These are phyloP conservation scores for Promerops cafer DNA, from an alignment of 2,113 vertebrate genomes.

Conservation along the genomic window DNA sequence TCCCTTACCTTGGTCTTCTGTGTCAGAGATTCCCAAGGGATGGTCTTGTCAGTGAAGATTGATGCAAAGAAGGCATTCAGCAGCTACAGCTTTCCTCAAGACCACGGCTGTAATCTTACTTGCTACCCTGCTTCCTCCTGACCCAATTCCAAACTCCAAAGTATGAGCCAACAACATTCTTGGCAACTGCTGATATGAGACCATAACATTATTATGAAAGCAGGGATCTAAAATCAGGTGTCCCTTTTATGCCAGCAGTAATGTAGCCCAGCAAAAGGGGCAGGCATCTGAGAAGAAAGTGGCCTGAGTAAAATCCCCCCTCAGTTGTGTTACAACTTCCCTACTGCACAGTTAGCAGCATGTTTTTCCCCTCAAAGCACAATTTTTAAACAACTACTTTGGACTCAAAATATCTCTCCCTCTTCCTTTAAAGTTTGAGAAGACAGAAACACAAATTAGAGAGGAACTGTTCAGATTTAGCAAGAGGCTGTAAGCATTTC, in stretches of 20 bases:
- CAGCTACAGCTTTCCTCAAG: background rate
- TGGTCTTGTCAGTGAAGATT: background rate
- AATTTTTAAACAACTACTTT: conserved; percentile 10
- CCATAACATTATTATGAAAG: background rate
- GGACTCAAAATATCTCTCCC: background rate
- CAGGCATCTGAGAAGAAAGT: background rate
- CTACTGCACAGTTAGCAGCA: background rate
- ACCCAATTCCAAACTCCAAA: background rate
- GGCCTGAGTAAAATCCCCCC: background rate
- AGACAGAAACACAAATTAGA: conserved; percentile 35
- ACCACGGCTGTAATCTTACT: background rate
- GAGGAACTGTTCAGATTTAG: background rate
- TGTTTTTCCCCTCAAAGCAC: background rate
- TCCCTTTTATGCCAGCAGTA: background rate
- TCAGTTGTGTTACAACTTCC: background rate
- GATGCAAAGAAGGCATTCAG: background rate
- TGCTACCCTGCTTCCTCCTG: background rate
- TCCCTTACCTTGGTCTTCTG: background rate
- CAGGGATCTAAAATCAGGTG: background rate
- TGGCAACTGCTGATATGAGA: background rate
- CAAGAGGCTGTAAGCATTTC: background rate
- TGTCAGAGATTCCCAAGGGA: background rate
- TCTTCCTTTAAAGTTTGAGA: background rate
- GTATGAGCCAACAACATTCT: background rate
- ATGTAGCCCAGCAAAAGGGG: background rate